A percentile compares a stretch with the other conserved stretches of the same genome.
phyloP scores from a whole-genome alignment of 1,140 invertebrate genomes.

The Camponotus vicinus region DNA sequence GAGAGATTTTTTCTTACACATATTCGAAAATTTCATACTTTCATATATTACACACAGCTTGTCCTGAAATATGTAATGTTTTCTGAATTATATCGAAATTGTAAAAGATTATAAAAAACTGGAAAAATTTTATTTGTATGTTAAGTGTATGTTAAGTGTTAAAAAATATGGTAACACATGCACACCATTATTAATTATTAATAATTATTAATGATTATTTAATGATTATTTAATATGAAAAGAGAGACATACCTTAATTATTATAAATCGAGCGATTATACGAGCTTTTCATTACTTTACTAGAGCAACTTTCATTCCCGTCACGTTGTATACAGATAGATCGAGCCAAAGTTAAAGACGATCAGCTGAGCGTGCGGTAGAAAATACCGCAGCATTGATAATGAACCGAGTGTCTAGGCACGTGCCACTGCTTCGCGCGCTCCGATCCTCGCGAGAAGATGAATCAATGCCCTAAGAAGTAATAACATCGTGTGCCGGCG shows the following conservation, averaged over 20 bases:
- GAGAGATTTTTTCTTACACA: neutral
- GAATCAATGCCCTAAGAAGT: constrained; percentile 58
- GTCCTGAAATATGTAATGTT: neutral
- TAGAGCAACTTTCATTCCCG: neutral
- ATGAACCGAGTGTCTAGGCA: constrained; percentile 45
- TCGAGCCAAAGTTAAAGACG: neutral
- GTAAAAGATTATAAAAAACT: neutral
- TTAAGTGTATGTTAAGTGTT: neutral
- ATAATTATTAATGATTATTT: neutral
- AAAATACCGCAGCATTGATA: constrained; percentile 51
- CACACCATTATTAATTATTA: neutral
- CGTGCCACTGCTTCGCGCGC: constrained; percentile 27
- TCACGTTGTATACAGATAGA: neutral
- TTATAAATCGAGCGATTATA: neutral
- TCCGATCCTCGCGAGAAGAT: constrained; percentile 27
- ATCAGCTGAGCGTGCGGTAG: constrained; percentile 36
- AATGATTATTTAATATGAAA: neutral
- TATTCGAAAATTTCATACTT: neutral
- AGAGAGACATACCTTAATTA: neutral
- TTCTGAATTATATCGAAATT: too few species aligned
- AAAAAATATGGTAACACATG: neutral
- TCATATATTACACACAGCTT: neutral
- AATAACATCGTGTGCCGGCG: constrained; percentile 27
- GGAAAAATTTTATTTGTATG: neutral
- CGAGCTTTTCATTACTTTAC: neutral